Percentiles rank a stretch among this genome's conserved stretches.
Conservation (phyloP, 2,797 vertebrate genomes). For the Spinibarbus caldwelli region DNA sequence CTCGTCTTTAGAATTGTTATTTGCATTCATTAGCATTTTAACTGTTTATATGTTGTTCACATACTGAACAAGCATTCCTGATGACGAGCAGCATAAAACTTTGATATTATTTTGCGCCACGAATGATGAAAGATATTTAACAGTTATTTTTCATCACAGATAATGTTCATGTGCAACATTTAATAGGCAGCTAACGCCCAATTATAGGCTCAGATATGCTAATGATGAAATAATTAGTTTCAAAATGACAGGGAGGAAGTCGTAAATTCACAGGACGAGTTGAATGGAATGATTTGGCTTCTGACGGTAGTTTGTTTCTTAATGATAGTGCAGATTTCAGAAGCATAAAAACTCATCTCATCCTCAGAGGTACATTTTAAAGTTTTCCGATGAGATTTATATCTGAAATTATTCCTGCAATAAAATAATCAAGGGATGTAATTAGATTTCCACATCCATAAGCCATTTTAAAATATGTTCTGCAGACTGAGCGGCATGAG, state of each 20-base stretch:
- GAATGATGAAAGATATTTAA: constrained; percentile 40
- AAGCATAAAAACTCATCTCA: constrained; percentile 17
- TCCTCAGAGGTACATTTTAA: constrained; percentile 34
- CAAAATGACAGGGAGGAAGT: constrained; percentile 62
- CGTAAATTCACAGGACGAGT: constrained; percentile 54
- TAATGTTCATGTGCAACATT: constrained; percentile 56
- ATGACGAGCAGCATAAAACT: not conserved
- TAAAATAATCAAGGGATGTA: constrained; percentile 40
- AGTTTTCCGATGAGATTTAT: constrained; percentile 23
- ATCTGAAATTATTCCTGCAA: constrained; percentile 7
- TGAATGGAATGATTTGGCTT: not conserved
- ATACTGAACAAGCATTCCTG: not conserved
- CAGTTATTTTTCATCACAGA: constrained; percentile 52
- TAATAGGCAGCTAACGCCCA: constrained; percentile 56
- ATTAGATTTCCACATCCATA: constrained; percentile 37
- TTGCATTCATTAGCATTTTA: constrained; percentile 16
- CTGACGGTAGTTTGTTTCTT: constrained; percentile 5
- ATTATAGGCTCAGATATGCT: constrained; percentile 61
- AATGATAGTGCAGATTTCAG: constrained; percentile 30
- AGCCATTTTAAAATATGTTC: constrained; percentile 4
- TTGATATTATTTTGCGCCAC: not conserved
- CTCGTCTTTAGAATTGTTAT: not conserved
- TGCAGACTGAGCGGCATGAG: constrained; percentile 1
- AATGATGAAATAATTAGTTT: constrained; percentile 64
- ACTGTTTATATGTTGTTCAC: no score